Evolutionary conservation across 2,797 vertebrate genomes (phyloP).

Genomic region (Hapalemur alaotrensis): DNA sequence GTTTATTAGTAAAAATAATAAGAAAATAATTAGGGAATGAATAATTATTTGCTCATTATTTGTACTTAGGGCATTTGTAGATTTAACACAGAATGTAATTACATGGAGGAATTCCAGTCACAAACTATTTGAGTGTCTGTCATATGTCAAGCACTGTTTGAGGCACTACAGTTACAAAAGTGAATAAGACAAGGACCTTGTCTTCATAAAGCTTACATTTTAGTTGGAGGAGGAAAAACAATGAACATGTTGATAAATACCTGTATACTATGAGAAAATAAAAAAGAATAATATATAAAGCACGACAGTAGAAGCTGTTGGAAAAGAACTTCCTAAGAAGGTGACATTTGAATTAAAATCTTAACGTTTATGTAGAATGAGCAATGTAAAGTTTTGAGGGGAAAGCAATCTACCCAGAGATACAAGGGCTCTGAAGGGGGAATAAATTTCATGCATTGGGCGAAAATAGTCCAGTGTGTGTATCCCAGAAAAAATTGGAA

Average conservation of each 20-base stretch:
- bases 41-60: not conserved
- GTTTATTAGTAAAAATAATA: not conserved
- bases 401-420: not conserved
- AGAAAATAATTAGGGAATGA: not conserved
- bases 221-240: not conserved
- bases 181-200: not conserved
- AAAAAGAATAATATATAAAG: not conserved
- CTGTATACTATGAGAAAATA: not conserved
- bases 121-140: not conserved
- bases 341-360: not conserved
- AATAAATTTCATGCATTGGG: not conserved
- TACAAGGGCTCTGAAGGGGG: not conserved
- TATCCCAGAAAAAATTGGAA: not conserved
- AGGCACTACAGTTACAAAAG: not conserved
- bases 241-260: not conserved
- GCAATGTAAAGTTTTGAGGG: not conserved
- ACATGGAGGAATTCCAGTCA: not conserved
- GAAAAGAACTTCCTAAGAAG: not conserved
- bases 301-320: not conserved
- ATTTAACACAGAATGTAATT: not conserved
- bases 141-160: not conserved
- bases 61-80: not conserved
- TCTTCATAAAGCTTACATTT: not conserved
- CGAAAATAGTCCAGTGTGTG: not conserved
- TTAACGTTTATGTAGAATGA: not conserved